A percentile compares a stretch with the other conserved stretches of the same genome.
These are phyloP conservation scores for Spea multiplicata DNA, from an alignment of 2,113 vertebrate species.

Conservation along the genomic window DNA sequence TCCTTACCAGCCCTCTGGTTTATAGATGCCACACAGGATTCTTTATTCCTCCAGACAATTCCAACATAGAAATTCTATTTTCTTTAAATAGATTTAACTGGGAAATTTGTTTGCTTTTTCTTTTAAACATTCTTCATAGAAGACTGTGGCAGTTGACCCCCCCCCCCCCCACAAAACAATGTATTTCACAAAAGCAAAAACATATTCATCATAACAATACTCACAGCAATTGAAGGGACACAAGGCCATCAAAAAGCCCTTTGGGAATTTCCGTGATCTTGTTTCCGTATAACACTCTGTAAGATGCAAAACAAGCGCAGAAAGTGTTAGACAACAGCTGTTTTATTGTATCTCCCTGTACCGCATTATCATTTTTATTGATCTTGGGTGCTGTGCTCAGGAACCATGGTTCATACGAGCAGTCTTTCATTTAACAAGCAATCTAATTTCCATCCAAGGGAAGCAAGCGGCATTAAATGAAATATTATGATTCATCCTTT, in stretches of 20 bases:
- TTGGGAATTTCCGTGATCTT: slow-evolving; percentile 97
- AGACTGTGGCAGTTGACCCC: background rate
- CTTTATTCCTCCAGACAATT: too few species aligned
- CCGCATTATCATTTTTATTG: slow-evolving; percentile 54
- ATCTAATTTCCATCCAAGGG: slow-evolving; percentile 52
- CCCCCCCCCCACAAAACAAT: slow-evolving; percentile 3
- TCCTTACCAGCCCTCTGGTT: too few species aligned
- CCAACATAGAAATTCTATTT: too few species aligned
- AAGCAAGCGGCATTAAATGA: slow-evolving; percentile 58
- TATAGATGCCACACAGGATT: too few species aligned
- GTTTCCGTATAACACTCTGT: slow-evolving; percentile 96
- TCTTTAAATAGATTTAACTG: too few species aligned
- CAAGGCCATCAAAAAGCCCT: slow-evolving; percentile 93
- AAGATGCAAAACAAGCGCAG: slow-evolving; percentile 56
- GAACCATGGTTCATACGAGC: slow-evolving; percentile 48
- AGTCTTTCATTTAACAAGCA: slow-evolving; percentile 52
- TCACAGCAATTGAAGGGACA: slow-evolving; percentile 95
- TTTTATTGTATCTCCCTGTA: slow-evolving; percentile 52
- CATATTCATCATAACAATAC: slow-evolving; percentile 63
- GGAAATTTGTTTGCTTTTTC: background rate
- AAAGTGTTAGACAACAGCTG: slow-evolving; percentile 56
- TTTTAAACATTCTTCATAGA: slow-evolving; percentile 1
- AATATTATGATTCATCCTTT: slow-evolving; percentile 58
- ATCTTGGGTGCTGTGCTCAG: slow-evolving; percentile 54
- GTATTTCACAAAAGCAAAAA: slow-evolving; percentile 19